Evolutionary conservation across 1,140 invertebrate species (phyloP).

Genomic region (Limonius californicus): DNA sequence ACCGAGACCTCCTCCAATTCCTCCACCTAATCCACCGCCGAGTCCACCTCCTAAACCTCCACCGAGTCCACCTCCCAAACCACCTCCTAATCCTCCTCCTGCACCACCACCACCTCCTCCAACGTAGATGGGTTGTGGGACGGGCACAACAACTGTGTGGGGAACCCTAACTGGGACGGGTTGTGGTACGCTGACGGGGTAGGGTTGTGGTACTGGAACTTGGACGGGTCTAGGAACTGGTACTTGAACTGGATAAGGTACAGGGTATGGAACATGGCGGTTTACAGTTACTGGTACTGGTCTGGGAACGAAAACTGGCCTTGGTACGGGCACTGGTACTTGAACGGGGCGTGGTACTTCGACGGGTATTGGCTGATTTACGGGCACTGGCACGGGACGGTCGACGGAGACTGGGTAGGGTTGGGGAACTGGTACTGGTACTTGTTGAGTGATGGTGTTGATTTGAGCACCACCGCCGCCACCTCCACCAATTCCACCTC

Average conservation of each 20-base stretch:
- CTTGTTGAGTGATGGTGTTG: not conserved
- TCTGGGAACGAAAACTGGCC: not conserved
- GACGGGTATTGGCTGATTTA: not conserved
- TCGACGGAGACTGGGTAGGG: not conserved
- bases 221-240: not conserved
- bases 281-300: not conserved
- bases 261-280: not conserved
- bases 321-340: not conserved
- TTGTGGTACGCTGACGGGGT: too few relatives aligned
- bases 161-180: too few relatives aligned
- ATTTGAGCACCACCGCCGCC: not conserved
- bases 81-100: too few relatives aligned
- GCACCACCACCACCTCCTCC: too few relatives aligned
- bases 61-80: too few relatives aligned
- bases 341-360: not conserved
- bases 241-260: not conserved
- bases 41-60: too few relatives aligned
- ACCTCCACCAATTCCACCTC: not conserved
- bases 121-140: too few relatives aligned
- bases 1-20: too few relatives aligned
- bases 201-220: too few relatives aligned
- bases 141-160: too few relatives aligned
- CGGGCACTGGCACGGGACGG: not conserved
- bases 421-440: too few relatives aligned
- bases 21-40: too few relatives aligned